Conservation (phyloP, 1,140 invertebrate species). For the Acromyrmex charruanus region DNA sequence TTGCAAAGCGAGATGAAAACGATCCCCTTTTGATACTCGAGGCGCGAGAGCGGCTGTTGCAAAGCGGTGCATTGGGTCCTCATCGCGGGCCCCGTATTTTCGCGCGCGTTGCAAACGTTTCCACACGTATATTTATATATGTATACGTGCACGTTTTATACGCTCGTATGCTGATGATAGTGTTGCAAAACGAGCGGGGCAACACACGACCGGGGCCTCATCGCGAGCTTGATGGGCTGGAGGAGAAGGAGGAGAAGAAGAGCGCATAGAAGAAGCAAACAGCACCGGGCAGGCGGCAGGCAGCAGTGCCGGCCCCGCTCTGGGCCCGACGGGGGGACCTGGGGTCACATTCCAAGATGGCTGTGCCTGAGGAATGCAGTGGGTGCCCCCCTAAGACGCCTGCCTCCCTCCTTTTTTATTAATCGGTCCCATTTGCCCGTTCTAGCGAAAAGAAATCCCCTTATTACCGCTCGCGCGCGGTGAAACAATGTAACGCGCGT, state of each 20-base stretch:
- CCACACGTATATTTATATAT: background rate
- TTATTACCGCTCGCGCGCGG: constrained; percentile 41
- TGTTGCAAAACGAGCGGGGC: constrained; percentile 29
- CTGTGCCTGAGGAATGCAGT: constrained; percentile 87
- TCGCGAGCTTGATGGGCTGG: background rate
- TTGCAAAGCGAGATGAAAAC: background rate
- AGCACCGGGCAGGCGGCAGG: constrained; percentile 24
- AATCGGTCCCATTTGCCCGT: constrained; percentile 82
- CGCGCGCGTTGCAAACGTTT: background rate
- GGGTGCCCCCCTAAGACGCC: constrained; percentile 85
- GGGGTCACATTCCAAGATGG: constrained; percentile 88
- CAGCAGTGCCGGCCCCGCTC: constrained; percentile 78
- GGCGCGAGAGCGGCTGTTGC: background rate
- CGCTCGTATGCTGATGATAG: constrained; percentile 34
- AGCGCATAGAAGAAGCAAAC: constrained; percentile 54
- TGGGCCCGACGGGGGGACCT: constrained; percentile 81
- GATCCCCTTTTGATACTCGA: background rate
- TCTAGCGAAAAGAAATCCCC: constrained; percentile 78
- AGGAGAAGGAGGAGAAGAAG: background rate
- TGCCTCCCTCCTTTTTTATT: constrained; percentile 79
- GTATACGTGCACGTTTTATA: background rate
- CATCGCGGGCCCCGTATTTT: background rate
- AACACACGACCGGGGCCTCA: background rate
- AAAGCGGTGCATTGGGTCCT: background rate
- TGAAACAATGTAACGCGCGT: constrained; percentile 46